These are phyloP conservation scores for Synanthedon andrenaeformis DNA, from an alignment of 2,888 invertebrate species.

Conservation along the genomic window DNA sequence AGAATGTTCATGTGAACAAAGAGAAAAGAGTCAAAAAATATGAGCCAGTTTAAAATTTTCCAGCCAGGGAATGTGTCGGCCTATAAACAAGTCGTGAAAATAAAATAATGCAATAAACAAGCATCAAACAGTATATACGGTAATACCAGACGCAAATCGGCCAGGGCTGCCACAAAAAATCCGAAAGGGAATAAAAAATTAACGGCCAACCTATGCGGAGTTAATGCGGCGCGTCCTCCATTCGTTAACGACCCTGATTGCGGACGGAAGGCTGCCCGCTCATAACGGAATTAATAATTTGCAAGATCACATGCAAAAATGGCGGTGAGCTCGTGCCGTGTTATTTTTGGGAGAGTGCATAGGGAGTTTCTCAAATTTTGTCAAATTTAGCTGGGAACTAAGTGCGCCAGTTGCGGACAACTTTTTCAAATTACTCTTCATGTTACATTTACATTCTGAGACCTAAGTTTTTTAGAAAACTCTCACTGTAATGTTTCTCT, in stretches of 20 bases:
- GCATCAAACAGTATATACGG: neutral
- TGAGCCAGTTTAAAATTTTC: too few relatives aligned
- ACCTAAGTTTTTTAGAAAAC: too few relatives aligned
- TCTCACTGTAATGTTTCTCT: too few relatives aligned
- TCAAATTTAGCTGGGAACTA: too few relatives aligned
- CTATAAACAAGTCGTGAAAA: too few relatives aligned
- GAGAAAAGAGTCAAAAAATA: too few relatives aligned
- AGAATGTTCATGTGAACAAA: too few relatives aligned
- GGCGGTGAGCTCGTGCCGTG: slow-evolving; percentile 1
- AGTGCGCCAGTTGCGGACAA: too few relatives aligned
- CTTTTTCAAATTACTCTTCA: too few relatives aligned
- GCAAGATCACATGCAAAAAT: slow-evolving; percentile 20
- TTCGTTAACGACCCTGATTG: slow-evolving; percentile 16
- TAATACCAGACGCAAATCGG: neutral
- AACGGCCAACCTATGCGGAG: neutral
- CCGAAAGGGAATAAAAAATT: neutral
- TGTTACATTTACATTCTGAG: too few relatives aligned
- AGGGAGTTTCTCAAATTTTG: too few relatives aligned
- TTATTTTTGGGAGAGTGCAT: neutral
- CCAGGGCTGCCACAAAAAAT: neutral
- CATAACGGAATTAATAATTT: slow-evolving; percentile 27
- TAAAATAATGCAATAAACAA: neutral
- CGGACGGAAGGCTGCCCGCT: slow-evolving; percentile 4
- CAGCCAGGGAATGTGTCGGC: too few relatives aligned
- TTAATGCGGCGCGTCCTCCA: slow-evolving; percentile 5